Conservation (phyloP, 2,797 vertebrate genomes). For the Pantherophis vulpinus region DNA sequence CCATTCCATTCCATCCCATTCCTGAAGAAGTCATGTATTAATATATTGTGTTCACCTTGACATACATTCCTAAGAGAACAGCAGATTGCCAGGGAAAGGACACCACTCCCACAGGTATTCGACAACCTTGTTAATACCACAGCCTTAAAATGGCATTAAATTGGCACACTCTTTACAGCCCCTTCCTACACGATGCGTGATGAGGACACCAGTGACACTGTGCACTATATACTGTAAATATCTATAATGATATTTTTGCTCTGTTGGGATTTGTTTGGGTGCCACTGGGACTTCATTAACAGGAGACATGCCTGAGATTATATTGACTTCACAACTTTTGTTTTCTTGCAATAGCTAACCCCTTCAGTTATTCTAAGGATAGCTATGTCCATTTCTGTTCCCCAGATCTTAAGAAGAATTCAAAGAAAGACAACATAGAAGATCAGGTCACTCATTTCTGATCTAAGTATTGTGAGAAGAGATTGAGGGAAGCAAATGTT, state of each 20-base stretch:
- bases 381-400: background rate
- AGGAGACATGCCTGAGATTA: background rate
- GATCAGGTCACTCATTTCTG: background rate
- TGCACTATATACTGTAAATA: background rate
- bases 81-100: background rate
- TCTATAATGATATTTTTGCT: background rate
- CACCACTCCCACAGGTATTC: background rate
- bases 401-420: background rate
- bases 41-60: background rate
- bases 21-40: background rate
- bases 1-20: background rate
- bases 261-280: background rate
- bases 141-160: background rate
- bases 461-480: background rate
- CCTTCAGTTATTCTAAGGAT: background rate
- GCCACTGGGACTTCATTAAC: background rate
- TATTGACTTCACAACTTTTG: background rate
- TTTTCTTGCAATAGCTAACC: background rate
- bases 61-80: background rate
- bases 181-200: background rate
- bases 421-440: background rate
- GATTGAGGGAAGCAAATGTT: background rate
- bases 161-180: background rate
- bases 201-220: background rate
- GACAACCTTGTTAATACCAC: background rate